Base-by-base conservation (phyloP, 2,888 invertebrate species). In the Acanthoscelides obtectus region DNA sequence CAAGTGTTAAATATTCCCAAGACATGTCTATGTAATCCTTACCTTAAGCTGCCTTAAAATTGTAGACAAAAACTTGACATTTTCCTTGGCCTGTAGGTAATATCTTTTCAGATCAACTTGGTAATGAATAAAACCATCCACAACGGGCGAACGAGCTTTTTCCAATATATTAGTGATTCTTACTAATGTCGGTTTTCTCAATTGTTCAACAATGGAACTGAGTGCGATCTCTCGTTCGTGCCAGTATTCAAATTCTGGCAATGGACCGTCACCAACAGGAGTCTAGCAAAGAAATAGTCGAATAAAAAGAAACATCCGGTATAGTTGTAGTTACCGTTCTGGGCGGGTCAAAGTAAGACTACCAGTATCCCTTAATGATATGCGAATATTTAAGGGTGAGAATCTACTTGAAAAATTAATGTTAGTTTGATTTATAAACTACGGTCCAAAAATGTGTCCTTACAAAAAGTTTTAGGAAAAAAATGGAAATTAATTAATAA, bases 241-340 rank as follows among this genome's bases (percentile, higher is more conserved):
- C 97, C 97, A 97, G 79, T 93, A 94, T 74, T 92, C 91, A 81
- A 94, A 94, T 82, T 96, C 96, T 0, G 94, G 92, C 71, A 96
- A 88, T 0, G 96, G 96, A 0, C 94, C 94, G 73, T 91, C 89
- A 0, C 93, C 93, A 67, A 89, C 88, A 0, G 91, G 88, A 72
- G 87, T 85, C 88, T 89, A 78, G n/a, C n/a, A n/a, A n/a, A 72
- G 79, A 79, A 64, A 22, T n/a, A 25, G 27, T 63, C 8, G 27
- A 69, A 69, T 20, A 69, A 45, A 20, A 20, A 19, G 3, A 19
- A 20, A 64, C 65, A 19, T 20, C 69, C 17, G 22, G 65, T 20
- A 20, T n/a, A n/a, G n/a, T n/a, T n/a, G n/a, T n/a, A n/a, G n/a
- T n/a, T n/a, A n/a, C n/a, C n/a, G n/a, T n/a, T n/a, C n/a, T n/a